Conservation (phyloP, 2,888 invertebrate genomes). For the Trypoxylon attenuatum region DNA sequence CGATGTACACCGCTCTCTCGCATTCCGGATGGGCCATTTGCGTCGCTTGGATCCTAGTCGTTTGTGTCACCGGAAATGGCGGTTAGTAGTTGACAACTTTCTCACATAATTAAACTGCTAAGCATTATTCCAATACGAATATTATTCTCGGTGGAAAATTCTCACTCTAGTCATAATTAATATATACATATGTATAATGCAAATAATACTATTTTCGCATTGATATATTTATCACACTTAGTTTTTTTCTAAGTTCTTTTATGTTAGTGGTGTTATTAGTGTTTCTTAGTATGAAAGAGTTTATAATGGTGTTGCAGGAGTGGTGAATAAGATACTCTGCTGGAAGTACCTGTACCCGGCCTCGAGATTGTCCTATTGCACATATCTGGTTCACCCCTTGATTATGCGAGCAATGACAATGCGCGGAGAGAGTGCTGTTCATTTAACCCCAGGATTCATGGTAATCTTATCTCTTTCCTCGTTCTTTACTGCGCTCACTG, state of each 20-base stretch:
- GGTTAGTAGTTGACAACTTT: conserved; percentile 59
- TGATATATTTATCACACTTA: no score
- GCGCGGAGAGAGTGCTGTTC: conserved; percentile 75
- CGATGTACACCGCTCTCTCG: conserved; percentile 71
- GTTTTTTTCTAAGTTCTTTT: no score
- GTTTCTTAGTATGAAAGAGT: no score
- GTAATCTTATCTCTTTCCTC: conserved; percentile 66
- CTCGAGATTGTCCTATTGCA: conserved; percentile 77
- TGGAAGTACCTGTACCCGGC: conserved; percentile 75
- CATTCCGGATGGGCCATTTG: conserved; percentile 75
- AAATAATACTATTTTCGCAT: no score
- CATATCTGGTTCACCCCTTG: conserved; percentile 77
- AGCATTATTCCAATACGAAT: no score
- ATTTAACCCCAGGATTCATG: conserved; percentile 74
- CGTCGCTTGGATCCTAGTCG: conserved; percentile 74
- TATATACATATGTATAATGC: no score
- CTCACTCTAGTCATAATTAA: no score
- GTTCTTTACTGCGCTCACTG: no score
- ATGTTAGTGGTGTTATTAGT: no score
- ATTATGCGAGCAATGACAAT: conserved; percentile 75
- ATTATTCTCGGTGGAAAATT: conserved; percentile 1
- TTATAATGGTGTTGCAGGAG: no score
- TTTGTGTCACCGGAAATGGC: conserved; percentile 74
- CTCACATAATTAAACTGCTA: no score
- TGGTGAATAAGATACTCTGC: conserved; percentile 74